phyloP scores from a whole-genome alignment of 2,797 vertebrate genomes.

The Anguilla anguilla region DNA sequence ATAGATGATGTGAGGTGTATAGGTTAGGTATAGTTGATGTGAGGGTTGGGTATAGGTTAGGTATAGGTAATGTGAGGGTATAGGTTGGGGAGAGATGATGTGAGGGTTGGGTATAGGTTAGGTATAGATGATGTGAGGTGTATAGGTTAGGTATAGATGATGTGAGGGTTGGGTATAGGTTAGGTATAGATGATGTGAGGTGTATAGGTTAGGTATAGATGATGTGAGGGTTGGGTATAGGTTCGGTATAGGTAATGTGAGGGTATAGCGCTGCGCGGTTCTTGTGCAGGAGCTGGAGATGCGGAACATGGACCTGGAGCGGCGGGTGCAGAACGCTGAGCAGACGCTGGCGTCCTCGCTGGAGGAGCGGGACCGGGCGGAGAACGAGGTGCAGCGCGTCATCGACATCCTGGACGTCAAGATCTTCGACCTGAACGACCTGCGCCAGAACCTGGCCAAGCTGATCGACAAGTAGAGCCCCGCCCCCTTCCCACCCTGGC shows the following conservation, averaged over 20 bases:
- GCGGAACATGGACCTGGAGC: constrained; percentile 84
- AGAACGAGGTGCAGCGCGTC: constrained; percentile 72
- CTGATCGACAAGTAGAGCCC: constrained; percentile 79
- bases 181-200: not conserved
- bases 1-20: not conserved
- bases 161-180: not conserved
- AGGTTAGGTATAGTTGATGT: not conserved
- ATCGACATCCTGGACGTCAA: constrained; percentile 92
- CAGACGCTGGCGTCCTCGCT: constrained; percentile 71
- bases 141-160: not conserved
- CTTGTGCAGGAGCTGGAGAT: constrained; percentile 83
- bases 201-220: not conserved
- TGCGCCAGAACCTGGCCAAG: constrained; percentile 88
- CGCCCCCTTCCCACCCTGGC: constrained; percentile 47
- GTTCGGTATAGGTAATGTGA: not conserved
- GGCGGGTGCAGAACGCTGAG: constrained; percentile 80
- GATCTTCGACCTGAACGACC: constrained; percentile 91
- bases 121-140: not conserved
- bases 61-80: not conserved
- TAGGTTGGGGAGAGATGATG: not conserved
- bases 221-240: not conserved
- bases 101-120: not conserved
- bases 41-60: not conserved
- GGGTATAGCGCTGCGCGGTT: not conserved
- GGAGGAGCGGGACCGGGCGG: constrained; percentile 31